Evolutionary conservation across 1,140 invertebrate species (phyloP).

Genomic region (Tenebrio molitor): DNA sequence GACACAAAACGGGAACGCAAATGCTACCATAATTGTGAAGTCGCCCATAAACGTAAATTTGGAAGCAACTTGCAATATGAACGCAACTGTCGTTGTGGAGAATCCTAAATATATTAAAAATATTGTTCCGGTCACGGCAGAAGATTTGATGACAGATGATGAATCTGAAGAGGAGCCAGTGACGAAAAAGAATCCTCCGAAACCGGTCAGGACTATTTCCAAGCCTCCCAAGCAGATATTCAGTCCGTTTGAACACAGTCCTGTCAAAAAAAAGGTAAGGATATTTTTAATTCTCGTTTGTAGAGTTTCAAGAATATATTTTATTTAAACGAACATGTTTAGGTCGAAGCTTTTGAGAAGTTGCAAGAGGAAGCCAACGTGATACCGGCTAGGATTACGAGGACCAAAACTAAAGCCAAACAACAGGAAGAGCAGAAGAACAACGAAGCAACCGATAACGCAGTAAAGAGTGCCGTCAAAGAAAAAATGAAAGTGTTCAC

Average conservation of each 20-base stretch:
- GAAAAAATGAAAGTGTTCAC: conserved; percentile 62
- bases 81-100: conserved; percentile 54
- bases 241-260: conserved; percentile 73
- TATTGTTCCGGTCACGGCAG: not conserved
- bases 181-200: conserved; percentile 45
- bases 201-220: conserved; percentile 11
- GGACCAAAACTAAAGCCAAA: conserved; percentile 66
- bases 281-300: not conserved
- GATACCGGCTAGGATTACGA: conserved; percentile 58
- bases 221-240: conserved; percentile 60
- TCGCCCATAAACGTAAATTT: too few relatives aligned
- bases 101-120: conserved; percentile 39
- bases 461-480: conserved; percentile 62
- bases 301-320: too few relatives aligned
- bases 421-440: not conserved
- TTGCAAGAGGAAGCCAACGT: conserved; percentile 50
- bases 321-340: too few relatives aligned
- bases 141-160: conserved; percentile 58
- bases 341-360: conserved; percentile 72
- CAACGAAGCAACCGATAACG: not conserved
- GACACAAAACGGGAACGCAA: not conserved
- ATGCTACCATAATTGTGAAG: too few relatives aligned
- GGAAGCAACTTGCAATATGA: too few relatives aligned
- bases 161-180: conserved; percentile 48
- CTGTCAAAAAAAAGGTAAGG: conserved; percentile 72